Evolutionary conservation across 2,888 invertebrate genomes (phyloP).

Genomic region (Drosophila meridiana): DNA sequence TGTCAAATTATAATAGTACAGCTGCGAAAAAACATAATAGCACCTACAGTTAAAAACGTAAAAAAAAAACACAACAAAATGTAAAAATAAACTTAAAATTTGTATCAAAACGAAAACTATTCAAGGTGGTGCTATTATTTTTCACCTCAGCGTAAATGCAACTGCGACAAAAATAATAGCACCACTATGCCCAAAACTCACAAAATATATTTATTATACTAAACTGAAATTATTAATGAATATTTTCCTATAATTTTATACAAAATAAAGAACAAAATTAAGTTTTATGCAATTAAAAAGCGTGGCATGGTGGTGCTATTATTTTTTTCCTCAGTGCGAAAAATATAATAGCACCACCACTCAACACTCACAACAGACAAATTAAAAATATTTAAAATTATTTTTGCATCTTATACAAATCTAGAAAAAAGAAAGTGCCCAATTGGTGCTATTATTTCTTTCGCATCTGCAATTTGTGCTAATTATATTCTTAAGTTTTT

Average conservation of each 20-base stretch:
- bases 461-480: conserved; percentile 54
- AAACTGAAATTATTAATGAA: background rate
- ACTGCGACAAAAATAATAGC: background rate
- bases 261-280: background rate
- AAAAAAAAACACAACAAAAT: background rate
- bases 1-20: conserved; percentile 62
- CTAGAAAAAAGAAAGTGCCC: background rate
- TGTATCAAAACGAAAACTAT: no score
- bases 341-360: background rate
- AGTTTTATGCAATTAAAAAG: background rate
- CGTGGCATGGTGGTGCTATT: background rate
- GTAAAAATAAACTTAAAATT: no score
- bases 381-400: no score
- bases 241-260: background rate
- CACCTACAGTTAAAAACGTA: background rate
- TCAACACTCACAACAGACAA: no score
- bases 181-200: background rate
- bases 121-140: background rate
- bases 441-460: background rate
- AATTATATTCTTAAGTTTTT: conserved; percentile 51
- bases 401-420: background rate
- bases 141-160: background rate
- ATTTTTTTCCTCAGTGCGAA: background rate
- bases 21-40: background rate
- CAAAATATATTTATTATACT: background rate